These are phyloP conservation scores for Dilophus febrilis DNA, from an alignment of 2,888 invertebrate species.

Conservation along the genomic window DNA sequence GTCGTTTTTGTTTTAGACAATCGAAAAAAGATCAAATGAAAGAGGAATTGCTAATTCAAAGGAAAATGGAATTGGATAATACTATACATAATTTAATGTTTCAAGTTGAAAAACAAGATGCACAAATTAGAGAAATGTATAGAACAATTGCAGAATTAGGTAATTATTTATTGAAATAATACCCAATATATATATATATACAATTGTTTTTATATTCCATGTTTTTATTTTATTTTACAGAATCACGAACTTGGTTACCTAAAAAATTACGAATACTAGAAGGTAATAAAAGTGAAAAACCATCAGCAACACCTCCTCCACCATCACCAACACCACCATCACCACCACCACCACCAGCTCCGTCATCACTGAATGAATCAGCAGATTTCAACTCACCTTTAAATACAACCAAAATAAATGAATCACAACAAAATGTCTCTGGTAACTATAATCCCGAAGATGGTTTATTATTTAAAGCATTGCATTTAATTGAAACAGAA, in stretches of 20 bases:
- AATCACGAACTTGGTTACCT: conserved; percentile 23
- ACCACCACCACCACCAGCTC: not conserved
- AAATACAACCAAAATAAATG: conserved; percentile 9
- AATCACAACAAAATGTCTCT: conserved; percentile 2
- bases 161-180: conserved; percentile 8
- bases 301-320: conserved; percentile 9
- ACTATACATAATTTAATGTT: conserved; percentile 56
- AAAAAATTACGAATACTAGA: conserved; percentile 2
- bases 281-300: not conserved
- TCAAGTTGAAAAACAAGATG: conserved; percentile 56
- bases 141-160: conserved; percentile 40
- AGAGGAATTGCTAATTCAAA: conserved; percentile 47
- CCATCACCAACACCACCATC: conserved; percentile 10
- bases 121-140: conserved; percentile 61
- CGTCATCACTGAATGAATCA: too few species aligned
- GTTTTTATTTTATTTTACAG: conserved; percentile 12
- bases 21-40: conserved; percentile 64
- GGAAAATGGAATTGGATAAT: conserved; percentile 44
- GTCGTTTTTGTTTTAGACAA: conserved; percentile 41
- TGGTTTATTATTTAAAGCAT: conserved; percentile 23
- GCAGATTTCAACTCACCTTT: not conserved
- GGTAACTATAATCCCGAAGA: conserved; percentile 21
- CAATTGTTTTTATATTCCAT: not conserved
- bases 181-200: not conserved
- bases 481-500: conserved; percentile 24